Evolutionary conservation across 2,888 invertebrate genomes (phyloP).

Genomic region (Geophilus truncorum): DNA sequence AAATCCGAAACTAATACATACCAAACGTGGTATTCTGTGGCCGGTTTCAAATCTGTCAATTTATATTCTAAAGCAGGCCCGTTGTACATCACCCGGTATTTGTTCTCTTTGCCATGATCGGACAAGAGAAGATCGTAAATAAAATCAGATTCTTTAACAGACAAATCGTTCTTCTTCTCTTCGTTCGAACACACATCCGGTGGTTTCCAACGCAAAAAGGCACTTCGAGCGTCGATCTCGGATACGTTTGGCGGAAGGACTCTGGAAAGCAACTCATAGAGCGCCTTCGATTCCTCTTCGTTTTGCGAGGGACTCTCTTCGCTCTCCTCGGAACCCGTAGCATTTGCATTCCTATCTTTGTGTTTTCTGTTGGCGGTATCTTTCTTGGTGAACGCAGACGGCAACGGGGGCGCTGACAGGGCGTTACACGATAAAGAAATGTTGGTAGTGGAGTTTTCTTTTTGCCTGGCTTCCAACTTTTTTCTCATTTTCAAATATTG

Average conservation of each 20-base stretch:
- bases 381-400: constrained; percentile 25
- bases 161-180: constrained; percentile 53
- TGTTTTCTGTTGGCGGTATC: constrained; percentile 31
- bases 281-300: constrained; percentile 35
- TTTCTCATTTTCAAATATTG: constrained; percentile 67
- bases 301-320: constrained; percentile 33
- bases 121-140: constrained; percentile 72
- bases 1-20: constrained; percentile 40
- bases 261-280: constrained; percentile 38
- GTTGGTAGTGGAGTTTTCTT: constrained; percentile 36
- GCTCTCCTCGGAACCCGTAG: constrained; percentile 34
- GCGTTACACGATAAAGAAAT: not conserved
- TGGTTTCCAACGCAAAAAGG: constrained; percentile 76
- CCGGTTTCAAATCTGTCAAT: constrained; percentile 77
- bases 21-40: constrained; percentile 80
- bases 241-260: constrained; percentile 44
- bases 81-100: constrained; percentile 58
- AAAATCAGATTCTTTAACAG: constrained; percentile 60
- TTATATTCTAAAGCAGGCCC: constrained; percentile 43
- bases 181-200: constrained; percentile 55
- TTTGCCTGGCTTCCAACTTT: constrained; percentile 60
- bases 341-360: constrained; percentile 36
- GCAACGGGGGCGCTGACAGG: constrained; percentile 43
- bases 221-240: constrained; percentile 76
- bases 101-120: constrained; percentile 70